Evolutionary conservation across 2,888 invertebrate species (phyloP), one percentile per base, ranked within the genome.

Genomic region (Anodontia alba): DNA sequence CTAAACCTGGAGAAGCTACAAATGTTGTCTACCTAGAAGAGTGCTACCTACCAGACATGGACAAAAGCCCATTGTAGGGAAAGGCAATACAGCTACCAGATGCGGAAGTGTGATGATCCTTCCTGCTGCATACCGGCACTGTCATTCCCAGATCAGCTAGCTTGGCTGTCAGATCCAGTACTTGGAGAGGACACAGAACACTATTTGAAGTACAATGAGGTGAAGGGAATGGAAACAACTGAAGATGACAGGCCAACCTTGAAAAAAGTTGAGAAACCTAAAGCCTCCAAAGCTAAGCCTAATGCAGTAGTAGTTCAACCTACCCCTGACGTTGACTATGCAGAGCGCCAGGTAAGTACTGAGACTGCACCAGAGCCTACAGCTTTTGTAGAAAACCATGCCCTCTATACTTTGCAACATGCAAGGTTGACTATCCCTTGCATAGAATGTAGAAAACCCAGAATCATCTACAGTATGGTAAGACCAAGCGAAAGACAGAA

Each of bases 91-190:
- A 42, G 49, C 15, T 70, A 74, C 57, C 51, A 78, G 26, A 57
- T 78, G 23, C 23, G n/a, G 23, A 78, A 73, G 75, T 79, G 74
- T 71, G 43, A 62, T n/a, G 62, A 79, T 42, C 29, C 46, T 31
- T 17, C 17, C 62, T 75, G 79, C 33, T 81, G 78, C 73, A 29
- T 42, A 33, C 78, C 78, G 31, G 57, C 80, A 42, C 29, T 42
- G 10, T n/a, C 73, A 33, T 17, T n/a, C 26, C 33, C 43, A 33
- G 54, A 77, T 42, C 36, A 69, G 8, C 75, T 83, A 12, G 10
- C 7, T 15, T 83, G 83, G 83, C 57, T 80, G 15, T 80, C 83
- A 73, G 80, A 76, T 49, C 80, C 78, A 0, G 38, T 76, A 20
- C 57, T 76, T 43, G 76, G 67, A 62, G 66, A 49, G 38, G 42